Evolutionary conservation across 2,888 invertebrate genomes (phyloP), one percentile per base, ranked within the genome.

Genomic region (Drosophila subsilvestris): DNA sequence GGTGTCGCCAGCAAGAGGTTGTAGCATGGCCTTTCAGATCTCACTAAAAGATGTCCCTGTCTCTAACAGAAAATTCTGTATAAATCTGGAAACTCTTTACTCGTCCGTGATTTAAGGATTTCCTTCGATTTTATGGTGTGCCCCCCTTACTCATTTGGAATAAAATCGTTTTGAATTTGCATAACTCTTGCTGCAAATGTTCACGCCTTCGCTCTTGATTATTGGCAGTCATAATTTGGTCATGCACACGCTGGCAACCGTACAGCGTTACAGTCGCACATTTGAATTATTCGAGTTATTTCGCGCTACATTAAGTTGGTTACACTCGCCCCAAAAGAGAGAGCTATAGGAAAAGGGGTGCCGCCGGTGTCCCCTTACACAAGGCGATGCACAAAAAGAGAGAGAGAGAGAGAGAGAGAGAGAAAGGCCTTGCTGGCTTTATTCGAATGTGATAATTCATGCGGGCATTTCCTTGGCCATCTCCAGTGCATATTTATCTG

Each of bases 271-370:
- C 20, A 75, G 63, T 45, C 62, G 54, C 65, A 69, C 63, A 63
- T 81, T 71, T 81, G 83, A 85, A 76, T 78, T 82, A 81, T 85
- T 83, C 79, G 69, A 85, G 79, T 80, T 86, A 88, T 89, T 89
- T 87, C 86, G 77, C 81, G 83, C 68, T 81, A 83, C 84, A 80
- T 88, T 90, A 79, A 78, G 65, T 57, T 45, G 53, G 51, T 37
- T 57, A 25, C 54, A 60, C 47, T 79, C 48, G 8, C 66, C 45
- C 57, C 47, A 22, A 29, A 22, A 6, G 37, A 47, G 32, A 50
- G 22, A 20, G 27, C 27, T 37, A 7, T 14, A 6, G 5, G 14
- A 14, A 37, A 37, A 14, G 37, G 37, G 37, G 14, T 27, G 27
- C 0, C 6, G 27, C 0, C 6, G 6, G 25, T 22, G 22, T 12